Conservation (phyloP, 2,113 vertebrate genomes). For the Candoia aspera region DNA sequence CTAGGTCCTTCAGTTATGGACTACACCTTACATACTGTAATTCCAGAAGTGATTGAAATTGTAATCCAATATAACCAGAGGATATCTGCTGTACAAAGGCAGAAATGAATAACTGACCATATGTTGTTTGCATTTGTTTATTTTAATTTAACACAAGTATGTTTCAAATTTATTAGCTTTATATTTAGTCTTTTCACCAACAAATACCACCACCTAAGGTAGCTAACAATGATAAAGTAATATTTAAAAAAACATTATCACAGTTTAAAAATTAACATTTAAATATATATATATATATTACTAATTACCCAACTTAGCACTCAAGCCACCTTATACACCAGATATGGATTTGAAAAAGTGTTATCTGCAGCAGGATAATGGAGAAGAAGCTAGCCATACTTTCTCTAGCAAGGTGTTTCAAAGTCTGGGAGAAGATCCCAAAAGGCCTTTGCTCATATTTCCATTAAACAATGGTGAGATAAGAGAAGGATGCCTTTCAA, state of each 20-base stretch:
- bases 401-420: not conserved
- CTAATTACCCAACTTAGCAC: not conserved
- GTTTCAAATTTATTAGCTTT: not conserved
- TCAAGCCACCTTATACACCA: not conserved
- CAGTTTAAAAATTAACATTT: not conserved
- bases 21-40: not conserved
- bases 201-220: not conserved
- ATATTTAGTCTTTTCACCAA: not conserved
- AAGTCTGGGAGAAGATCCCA: not conserved
- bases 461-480: not conserved
- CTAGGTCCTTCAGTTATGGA: not conserved
- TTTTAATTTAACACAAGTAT: not conserved
- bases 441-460: not conserved
- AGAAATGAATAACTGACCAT: not conserved
- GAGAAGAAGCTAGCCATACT: not conserved
- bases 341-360: too few species aligned
- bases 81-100: not conserved
- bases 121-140: not conserved
- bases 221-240: not conserved
- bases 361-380: not conserved
- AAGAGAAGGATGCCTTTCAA: not conserved
- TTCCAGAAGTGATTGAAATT: not conserved
- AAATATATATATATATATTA: too few species aligned
- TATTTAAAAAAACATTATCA: not conserved
- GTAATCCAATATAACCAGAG: not conserved